Base-by-base conservation (phyloP, 1,140 invertebrate genomes). In the Heterodera carotae region DNA sequence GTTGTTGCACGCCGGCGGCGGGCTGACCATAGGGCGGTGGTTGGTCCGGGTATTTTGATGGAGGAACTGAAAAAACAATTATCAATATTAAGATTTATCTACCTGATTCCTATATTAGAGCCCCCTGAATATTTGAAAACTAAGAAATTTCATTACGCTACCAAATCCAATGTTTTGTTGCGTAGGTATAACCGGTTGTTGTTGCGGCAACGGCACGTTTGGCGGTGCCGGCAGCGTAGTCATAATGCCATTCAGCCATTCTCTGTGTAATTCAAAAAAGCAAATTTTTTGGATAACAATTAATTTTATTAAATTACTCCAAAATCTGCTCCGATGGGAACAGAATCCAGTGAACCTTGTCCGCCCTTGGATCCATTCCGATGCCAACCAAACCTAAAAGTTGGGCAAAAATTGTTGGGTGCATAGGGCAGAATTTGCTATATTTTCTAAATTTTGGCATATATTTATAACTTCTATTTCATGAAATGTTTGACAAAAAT, bases 321-420 rank as follows among this genome's bases (percentile, higher is more conserved):
- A 84, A 69, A 39, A 84, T 84, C 27, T 72, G 43, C 67, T 84
- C 83, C 27, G 84, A 86, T 69, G 69, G 68, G 69, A 84, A 84
- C 18, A 84, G 43, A 29, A 84, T 60, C 83, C 83, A 84, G 39
- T 86, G 83, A 60, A 84, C 85, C 60, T 84, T 86, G 34, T 84
- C 82, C 6, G 80, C 85, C 15, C 70, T 67, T n/a, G 83, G 78
- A 72, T 84, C 83, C 85, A 85, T 83, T 60, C 83, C 83, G 69
- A 84, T 86, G 48, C 85, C 83, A 34, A 84, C 85, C n/a, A 84
- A 62, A 70, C 62, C 62, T 66, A 22, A 6, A n/a, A n/a, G n/a
- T n/a, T n/a, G n/a, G n/a, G n/a, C n/a, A n/a, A n/a, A n/a, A n/a
- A n/a, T n/a, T n/a, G n/a, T n/a, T n/a, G n/a, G n/a, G n/a, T n/a